Conservation (phyloP, 2,888 invertebrate genomes). For the Linnaemya vulpina region DNA sequence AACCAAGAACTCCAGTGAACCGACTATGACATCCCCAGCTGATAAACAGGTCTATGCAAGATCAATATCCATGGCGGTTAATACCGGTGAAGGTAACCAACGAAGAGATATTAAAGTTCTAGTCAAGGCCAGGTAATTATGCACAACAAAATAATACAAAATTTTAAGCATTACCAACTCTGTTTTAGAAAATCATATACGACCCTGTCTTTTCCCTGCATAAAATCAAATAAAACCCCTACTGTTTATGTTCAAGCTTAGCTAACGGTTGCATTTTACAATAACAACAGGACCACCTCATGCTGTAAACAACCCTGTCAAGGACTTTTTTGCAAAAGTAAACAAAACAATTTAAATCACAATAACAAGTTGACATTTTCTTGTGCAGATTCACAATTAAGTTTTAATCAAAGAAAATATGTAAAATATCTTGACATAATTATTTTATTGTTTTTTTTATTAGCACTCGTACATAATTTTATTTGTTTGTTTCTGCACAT, state of each 20-base stretch:
- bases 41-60: conserved; percentile 30
- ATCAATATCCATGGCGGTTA: conserved; percentile 56
- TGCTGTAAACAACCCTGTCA: neutral
- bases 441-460: neutral
- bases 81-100: conserved; percentile 17
- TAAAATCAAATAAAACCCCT: too few species aligned
- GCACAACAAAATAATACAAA: neutral
- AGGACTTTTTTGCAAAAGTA: conserved; percentile 1
- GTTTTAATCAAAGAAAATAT: neutral
- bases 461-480: conserved; percentile 19
- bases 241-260: too few species aligned
- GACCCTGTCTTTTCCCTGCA: too few species aligned
- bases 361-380: neutral
- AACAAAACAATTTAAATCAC: conserved; percentile 15
- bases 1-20: neutral
- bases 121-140: conserved; percentile 67
- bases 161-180: neutral
- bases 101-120: conserved; percentile 55
- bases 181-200: neutral
- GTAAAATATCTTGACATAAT: neutral
- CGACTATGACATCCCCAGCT: neutral
- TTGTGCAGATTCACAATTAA: neutral
- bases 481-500: conserved; percentile 23
- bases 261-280: too few species aligned
- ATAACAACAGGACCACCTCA: neutral